Conservation (phyloP, 2,888 invertebrate genomes). For the Archaeoteleia sp. region DNA sequence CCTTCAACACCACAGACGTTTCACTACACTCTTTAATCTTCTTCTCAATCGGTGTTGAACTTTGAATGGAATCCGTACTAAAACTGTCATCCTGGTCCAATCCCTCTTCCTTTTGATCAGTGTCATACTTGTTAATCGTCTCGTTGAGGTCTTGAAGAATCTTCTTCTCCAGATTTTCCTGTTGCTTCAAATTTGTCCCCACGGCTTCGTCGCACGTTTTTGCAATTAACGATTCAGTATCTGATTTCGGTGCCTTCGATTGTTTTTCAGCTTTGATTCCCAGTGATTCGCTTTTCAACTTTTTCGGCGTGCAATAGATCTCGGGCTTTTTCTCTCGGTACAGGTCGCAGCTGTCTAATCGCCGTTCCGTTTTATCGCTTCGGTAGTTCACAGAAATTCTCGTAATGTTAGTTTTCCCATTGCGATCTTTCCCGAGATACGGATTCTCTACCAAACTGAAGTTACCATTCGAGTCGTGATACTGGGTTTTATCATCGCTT, state of each 20-base stretch:
- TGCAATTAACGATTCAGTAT: no score
- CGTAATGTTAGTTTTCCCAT: slow-evolving; percentile 25
- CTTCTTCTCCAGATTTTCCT: slow-evolving; percentile 54
- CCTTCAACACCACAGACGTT: slow-evolving; percentile 16
- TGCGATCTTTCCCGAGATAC: slow-evolving; percentile 49
- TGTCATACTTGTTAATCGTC: slow-evolving; percentile 69
- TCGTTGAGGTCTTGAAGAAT: slow-evolving; percentile 68
- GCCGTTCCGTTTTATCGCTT: slow-evolving; percentile 22
- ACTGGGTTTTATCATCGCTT: neutral
- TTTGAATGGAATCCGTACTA: slow-evolving; percentile 66
- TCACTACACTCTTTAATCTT: slow-evolving; percentile 4
- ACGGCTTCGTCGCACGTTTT: neutral
- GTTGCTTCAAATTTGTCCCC: slow-evolving; percentile 16
- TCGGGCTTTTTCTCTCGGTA: slow-evolving; percentile 40
- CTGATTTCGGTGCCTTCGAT: slow-evolving; percentile 21
- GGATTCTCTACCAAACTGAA: slow-evolving; percentile 63
- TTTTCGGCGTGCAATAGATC: slow-evolving; percentile 31
- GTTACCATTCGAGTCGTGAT: slow-evolving; percentile 58
- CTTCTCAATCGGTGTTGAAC: slow-evolving; percentile 55
- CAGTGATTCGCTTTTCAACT: slow-evolving; percentile 5
- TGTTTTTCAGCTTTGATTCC: neutral
- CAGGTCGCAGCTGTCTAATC: slow-evolving; percentile 42
- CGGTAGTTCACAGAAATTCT: slow-evolving; percentile 42
- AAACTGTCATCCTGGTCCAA: slow-evolving; percentile 58
- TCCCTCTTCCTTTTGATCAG: slow-evolving; percentile 52